Evolutionary conservation across 2,888 invertebrate species (phyloP), one percentile per base, ranked within the genome.

Genomic region (Philhelius pedissequus): DNA sequence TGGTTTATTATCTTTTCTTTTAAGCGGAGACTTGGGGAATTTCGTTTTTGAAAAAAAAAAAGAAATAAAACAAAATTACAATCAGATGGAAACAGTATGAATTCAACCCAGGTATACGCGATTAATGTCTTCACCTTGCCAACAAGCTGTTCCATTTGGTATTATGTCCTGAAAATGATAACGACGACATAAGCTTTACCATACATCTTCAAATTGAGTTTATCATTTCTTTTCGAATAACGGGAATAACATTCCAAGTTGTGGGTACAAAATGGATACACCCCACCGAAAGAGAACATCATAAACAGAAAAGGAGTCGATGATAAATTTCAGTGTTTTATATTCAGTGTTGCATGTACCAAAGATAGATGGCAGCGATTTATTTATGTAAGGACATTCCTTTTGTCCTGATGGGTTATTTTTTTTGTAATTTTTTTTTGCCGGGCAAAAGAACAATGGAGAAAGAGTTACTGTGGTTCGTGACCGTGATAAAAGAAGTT

Each of bases 311-410:
- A n/a, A 43, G 9, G 9, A 43, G 1, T 52, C 48, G 66, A 75
- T 79, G 64, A 84, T 79, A 79, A 79, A 84, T 79, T 75, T 71
- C 58, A 40, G 48, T 50, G 20, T 68, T 71, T 76, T 71, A 79
- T 68, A 84, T 80, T 80, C 84, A 71, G 75, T 68, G 69, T 79
- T 75, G 74, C 79, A 78, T 66, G 74, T 27, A 22, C 11, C 11
- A 25, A 60, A 71, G 70, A 84, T 76, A 68, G 27, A 79, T 76
- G 79, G 18, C 45, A 58, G 35, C 75, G 68, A 84, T 84, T 84
- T 80, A 76, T 79, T 79, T 75, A 43, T 58, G 56, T 70, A 78
- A 78, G 73, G 66, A 73, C 35, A 73, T 76, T 50, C 9, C 32
- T 18, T 38, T 75, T 58, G 25, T 66, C 2, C 35, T 58, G 22